Percentiles rank a stretch among this genome's conserved stretches.
phyloP scores from a whole-genome alignment of 2,113 vertebrate genomes.

The Thomomys bottae region DNA sequence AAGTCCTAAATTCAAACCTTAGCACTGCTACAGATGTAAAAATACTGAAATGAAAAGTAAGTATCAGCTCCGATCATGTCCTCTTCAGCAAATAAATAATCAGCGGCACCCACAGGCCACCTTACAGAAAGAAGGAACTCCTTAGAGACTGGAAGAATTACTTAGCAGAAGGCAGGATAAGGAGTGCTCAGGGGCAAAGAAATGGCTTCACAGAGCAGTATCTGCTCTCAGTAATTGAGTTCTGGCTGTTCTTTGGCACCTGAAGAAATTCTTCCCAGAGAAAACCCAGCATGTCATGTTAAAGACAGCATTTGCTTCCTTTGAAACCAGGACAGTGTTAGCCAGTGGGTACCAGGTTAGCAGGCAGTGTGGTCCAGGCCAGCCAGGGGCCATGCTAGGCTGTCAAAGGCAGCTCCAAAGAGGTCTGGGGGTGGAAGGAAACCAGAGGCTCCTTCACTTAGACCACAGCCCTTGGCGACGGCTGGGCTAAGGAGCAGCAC shows the following conservation, averaged over 20 bases:
- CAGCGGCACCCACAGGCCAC: background rate
- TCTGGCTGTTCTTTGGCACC: background rate
- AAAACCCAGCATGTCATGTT: constrained; percentile 52
- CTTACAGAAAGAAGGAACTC: background rate
- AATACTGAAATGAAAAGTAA: no score
- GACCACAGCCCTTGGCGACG: constrained; percentile 26
- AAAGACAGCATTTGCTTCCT: constrained; percentile 63
- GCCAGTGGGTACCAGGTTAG: constrained; percentile 47
- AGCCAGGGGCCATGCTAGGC: background rate
- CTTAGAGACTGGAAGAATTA: background rate
- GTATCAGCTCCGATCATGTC: background rate
- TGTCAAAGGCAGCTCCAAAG: constrained; percentile 67
- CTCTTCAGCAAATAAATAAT: background rate
- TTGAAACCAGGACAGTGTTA: constrained; percentile 58
- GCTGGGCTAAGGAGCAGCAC: background rate
- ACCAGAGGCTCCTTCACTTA: background rate
- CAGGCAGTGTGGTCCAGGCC: background rate
- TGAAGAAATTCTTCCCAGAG: constrained; percentile 33
- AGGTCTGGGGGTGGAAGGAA: background rate
- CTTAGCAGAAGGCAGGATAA: background rate
- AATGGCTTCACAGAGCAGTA: background rate
- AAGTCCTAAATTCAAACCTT: no score
- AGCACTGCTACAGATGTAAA: no score
- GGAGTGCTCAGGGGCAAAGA: background rate
- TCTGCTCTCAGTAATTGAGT: background rate